These are phyloP conservation scores for Platycheirus rosarum DNA, from an alignment of 2,888 invertebrate genomes.

Conservation along the genomic window DNA sequence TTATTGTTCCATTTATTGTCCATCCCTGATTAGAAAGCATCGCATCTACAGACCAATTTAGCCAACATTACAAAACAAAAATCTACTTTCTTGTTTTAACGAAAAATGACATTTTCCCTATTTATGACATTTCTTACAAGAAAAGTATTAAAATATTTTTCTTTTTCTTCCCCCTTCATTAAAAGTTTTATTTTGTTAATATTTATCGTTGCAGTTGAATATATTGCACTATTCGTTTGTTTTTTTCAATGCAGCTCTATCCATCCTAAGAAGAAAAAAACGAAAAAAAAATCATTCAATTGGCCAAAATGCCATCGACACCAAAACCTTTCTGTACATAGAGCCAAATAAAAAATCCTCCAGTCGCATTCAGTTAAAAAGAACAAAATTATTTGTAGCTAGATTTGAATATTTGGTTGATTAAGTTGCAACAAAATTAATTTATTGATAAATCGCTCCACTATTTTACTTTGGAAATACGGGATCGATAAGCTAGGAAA, in stretches of 20 bases:
- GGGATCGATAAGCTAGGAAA: conserved; percentile 51
- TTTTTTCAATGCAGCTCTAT: conserved; percentile 4
- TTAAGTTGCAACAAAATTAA: conserved; percentile 47
- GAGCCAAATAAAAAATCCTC: conserved; percentile 15
- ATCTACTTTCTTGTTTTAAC: conserved; percentile 3
- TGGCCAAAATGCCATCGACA: conserved; percentile 40
- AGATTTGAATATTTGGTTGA: conserved; percentile 45
- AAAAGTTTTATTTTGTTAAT: conserved; percentile 46
- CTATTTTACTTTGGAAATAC: conserved; percentile 21
- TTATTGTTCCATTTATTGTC: too few relatives aligned
- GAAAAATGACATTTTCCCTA: conserved; percentile 45
- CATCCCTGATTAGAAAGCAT: too few relatives aligned
- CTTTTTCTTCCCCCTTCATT: conserved; percentile 37
- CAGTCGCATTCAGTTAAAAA: conserved; percentile 7
- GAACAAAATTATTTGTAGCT: conserved; percentile 12
- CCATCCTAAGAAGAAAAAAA: background rate
- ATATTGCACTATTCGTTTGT: conserved; percentile 15
- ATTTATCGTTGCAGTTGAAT: conserved; percentile 45
- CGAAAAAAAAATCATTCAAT: background rate
- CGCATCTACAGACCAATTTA: background rate
- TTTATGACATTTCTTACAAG: conserved; percentile 56
- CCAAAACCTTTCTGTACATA: background rate
- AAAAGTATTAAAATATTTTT: conserved; percentile 52
- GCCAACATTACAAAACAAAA: conserved; percentile 22
- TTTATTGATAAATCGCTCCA: conserved; percentile 21